phyloP scores from a whole-genome alignment of 1,140 invertebrate genomes.

The Lepidostoma basale region DNA sequence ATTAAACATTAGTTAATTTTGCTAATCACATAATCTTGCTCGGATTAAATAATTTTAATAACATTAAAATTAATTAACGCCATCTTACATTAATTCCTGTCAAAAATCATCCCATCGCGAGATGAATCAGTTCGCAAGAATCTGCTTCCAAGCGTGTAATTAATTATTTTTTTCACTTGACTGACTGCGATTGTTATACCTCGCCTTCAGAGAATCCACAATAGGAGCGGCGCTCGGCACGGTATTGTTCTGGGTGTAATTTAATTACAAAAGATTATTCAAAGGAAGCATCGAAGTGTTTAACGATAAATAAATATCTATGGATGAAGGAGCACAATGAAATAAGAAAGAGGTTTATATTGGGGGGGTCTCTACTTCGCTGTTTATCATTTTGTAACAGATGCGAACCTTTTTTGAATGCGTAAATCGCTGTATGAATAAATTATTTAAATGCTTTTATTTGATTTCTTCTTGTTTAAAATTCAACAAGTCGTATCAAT shows the following conservation, averaged over 20 bases:
- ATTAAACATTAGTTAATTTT: too few species aligned
- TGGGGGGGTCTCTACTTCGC: constrained; percentile 13
- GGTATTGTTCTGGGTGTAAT: constrained; percentile 46
- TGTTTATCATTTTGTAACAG: constrained; percentile 20
- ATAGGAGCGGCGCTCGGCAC: constrained; percentile 1
- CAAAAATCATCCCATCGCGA: constrained; percentile 21
- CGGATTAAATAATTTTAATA: too few species aligned
- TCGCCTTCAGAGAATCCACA: constrained; percentile 16
- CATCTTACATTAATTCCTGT: constrained; percentile 2
- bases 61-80: not conserved
- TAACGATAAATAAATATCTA: constrained; percentile 48
- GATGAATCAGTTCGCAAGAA: constrained; percentile 32
- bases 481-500: too few species aligned
- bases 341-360: constrained; percentile 46
- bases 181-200: constrained; percentile 39
- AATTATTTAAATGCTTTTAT: not conserved
- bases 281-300: constrained; percentile 46
- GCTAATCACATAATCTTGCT: too few species aligned
- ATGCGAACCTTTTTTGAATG: not conserved
- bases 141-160: constrained; percentile 39
- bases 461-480: too few species aligned
- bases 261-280: constrained; percentile 48
- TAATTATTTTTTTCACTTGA: constrained; percentile 46
- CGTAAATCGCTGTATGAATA: not conserved
- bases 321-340: constrained; percentile 40